Evolutionary conservation across 2,113 vertebrate genomes (phyloP), one percentile per base, ranked within the genome.

Genomic region (Collichthys lucidus): DNA sequence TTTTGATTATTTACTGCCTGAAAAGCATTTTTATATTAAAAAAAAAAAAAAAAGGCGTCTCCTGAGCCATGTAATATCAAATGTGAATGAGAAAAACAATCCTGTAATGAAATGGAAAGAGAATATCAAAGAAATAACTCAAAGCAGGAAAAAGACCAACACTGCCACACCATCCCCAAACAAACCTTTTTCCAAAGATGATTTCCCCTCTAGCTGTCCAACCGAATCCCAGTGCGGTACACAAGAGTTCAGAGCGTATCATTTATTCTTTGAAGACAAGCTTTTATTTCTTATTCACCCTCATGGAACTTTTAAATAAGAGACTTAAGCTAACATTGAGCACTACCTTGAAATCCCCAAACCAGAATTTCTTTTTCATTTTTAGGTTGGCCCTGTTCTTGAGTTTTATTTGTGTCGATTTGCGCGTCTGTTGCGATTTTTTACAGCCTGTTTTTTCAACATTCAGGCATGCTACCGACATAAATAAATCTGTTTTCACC

Each of bases 191-290:
- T 75, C 3, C 3, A 69, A 65, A 57, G 65, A 46, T 64, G 50
- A 69, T 24, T 60, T 72, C 17, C 24, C 60, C 40, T 63, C 76
- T 5, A 72, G 72, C 70, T 14, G 59, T 11, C 60, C 59, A 68
- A 14, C 40, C 47, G 63, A 85, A 72, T 4, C 50, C 78, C 86
- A 53, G 2, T 11, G 81, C 63, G 76, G 74, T 26, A 22, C 44
- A 20, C 63, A 66, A 62, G 50, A 83, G 86, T 83, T 83, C 82
- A 87, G 35, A 77, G 64, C 40, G 46, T 42, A 47, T 40, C 35
- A 40, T 57, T 14, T 40, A 26, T 75, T 78, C 61, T 80, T 86
- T 86, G 42, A 85, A 83, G 49, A 69, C 17, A 29, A 52, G 57
- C 68, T 60, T 74, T 71, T 47, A 63, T 66, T 80, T 68, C 26